These are phyloP conservation scores for Hirtodrosophila cameraria DNA, from an alignment of 2,888 invertebrate genomes.

Conservation along the genomic window DNA sequence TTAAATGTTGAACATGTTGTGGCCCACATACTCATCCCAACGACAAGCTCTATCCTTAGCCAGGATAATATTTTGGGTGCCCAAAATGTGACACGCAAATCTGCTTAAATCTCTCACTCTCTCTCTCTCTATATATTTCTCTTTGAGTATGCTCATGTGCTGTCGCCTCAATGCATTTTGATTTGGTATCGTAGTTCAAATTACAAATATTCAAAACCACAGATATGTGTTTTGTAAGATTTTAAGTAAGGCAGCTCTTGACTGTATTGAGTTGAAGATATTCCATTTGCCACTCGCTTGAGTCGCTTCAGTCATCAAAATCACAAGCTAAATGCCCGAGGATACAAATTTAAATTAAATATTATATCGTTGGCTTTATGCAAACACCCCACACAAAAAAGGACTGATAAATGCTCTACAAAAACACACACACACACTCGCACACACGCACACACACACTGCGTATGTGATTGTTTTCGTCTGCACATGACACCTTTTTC, in stretches of 20 bases:
- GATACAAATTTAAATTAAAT: constrained; percentile 66
- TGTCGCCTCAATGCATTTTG: constrained; percentile 15
- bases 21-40: background rate
- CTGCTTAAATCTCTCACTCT: constrained; percentile 18
- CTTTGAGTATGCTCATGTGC: background rate
- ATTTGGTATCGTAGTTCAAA: constrained; percentile 1
- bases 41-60: background rate
- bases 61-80: background rate
- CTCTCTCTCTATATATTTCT: too few species aligned
- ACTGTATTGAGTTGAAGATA: constrained; percentile 7
- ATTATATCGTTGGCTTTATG: constrained; percentile 46
- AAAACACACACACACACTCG: constrained; percentile 1
- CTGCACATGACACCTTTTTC: constrained; percentile 36
- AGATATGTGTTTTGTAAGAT: too few species aligned
- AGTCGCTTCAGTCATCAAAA: constrained; percentile 25
- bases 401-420: constrained; percentile 41
- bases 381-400: constrained; percentile 29
- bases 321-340: constrained; percentile 44
- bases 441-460: constrained; percentile 1
- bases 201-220: too few species aligned
- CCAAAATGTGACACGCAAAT: constrained; percentile 12
- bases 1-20: constrained; percentile 41
- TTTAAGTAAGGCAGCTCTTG: too few species aligned
- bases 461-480: constrained; percentile 10
- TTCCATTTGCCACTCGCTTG: constrained; percentile 41